These are phyloP conservation scores for Palloptera scutellata DNA, from an alignment of 2,888 invertebrate species.

Conservation along the genomic window DNA sequence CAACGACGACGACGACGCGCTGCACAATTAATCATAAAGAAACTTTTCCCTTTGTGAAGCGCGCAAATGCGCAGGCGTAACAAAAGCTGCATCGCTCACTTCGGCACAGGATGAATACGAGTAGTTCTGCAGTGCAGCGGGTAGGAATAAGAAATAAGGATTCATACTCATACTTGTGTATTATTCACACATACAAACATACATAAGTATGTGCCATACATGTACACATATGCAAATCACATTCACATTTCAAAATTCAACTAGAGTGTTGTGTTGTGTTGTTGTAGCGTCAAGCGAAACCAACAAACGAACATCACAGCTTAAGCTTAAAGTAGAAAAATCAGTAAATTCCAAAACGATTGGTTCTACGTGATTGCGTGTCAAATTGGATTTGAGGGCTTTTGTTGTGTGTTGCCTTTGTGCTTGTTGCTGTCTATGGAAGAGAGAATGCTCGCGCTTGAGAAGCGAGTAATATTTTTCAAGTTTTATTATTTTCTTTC, in stretches of 20 bases:
- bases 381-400: conserved; percentile 42
- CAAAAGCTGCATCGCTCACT: not conserved
- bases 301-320: not conserved
- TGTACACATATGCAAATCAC: conserved; percentile 14
- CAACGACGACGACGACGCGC: conserved; percentile 12
- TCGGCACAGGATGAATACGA: not conserved
- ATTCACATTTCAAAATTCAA: conserved; percentile 1
- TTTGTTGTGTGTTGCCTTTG: not conserved
- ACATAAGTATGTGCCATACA: not conserved
- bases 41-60: conserved; percentile 39
- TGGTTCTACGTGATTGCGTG: conserved; percentile 49
- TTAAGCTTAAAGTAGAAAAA: not conserved
- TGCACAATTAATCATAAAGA: conserved; percentile 51
- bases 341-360: conserved; percentile 40
- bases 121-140: not conserved
- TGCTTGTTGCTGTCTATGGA: too few species aligned
- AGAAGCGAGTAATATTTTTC: too few species aligned
- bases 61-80: conserved; percentile 37
- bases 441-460: too few species aligned
- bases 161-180: not conserved
- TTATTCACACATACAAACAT: conserved; percentile 19
- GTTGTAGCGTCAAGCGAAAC: conserved; percentile 20
- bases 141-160: conserved; percentile 3
- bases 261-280: conserved; percentile 25
- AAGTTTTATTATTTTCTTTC: conserved; percentile 2